A percentile compares a stretch with the other conserved stretches of the same genome.
Evolutionary conservation across 2,888 invertebrate species (phyloP).

Genomic region (Netelia virgata): DNA sequence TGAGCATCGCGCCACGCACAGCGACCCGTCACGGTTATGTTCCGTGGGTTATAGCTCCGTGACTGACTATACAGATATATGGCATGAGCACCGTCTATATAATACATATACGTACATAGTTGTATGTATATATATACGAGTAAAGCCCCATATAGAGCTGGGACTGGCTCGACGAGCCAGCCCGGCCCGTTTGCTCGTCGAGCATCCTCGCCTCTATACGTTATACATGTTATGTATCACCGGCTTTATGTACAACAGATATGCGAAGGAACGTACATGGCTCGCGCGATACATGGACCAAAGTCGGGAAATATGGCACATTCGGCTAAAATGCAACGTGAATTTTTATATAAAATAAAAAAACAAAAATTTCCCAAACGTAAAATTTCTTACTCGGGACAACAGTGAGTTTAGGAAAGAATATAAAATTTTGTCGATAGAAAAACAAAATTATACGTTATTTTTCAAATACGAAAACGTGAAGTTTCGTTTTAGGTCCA

Average conservation of each 20-base stretch:
- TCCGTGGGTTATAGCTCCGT: slow-evolving; percentile 76
- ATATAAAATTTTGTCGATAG: too few relatives aligned
- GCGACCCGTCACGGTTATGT: slow-evolving; percentile 77
- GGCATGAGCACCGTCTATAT: background rate
- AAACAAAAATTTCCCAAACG: too few relatives aligned
- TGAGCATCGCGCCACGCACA: slow-evolving; percentile 82
- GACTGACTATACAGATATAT: slow-evolving; percentile 51
- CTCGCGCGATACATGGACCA: background rate
- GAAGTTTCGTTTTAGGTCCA: too few relatives aligned
- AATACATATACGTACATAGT: background rate
- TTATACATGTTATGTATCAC: slow-evolving; percentile 33
- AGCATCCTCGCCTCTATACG: slow-evolving; percentile 37
- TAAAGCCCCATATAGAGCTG: slow-evolving; percentile 10
- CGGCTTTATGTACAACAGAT: background rate
- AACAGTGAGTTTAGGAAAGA: too few relatives aligned
- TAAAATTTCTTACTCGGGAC: too few relatives aligned
- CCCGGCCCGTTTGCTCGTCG: slow-evolving; percentile 39
- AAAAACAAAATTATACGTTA: too few relatives aligned
- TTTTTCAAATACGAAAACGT: too few relatives aligned
- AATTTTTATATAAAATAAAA: too few relatives aligned
- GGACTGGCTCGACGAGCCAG: slow-evolving; percentile 12
- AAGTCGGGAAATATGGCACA: background rate
- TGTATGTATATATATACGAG: slow-evolving; percentile 9
- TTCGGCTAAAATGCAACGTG: background rate
- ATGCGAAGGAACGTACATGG: background rate